These are phyloP conservation scores for Choreutis nemorana DNA, from an alignment of 2,888 invertebrate species.

Conservation along the genomic window DNA sequence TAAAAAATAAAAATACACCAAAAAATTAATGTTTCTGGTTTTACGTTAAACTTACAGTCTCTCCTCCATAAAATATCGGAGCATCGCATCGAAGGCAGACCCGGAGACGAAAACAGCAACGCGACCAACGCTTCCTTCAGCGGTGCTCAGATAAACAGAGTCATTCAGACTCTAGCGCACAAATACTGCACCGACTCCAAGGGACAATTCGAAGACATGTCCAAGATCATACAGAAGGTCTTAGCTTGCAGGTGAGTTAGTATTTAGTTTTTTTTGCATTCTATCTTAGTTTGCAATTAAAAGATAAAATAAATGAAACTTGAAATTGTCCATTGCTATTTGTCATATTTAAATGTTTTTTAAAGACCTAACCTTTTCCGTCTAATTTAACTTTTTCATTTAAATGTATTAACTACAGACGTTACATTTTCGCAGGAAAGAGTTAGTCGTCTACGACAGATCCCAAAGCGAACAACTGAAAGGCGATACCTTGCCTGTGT, in stretches of 20 bases:
- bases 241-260: slow-evolving; percentile 77
- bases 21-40: neutral
- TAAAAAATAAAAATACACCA: too few relatives aligned
- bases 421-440: slow-evolving; percentile 60
- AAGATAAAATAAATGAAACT: slow-evolving; percentile 1
- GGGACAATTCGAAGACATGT: slow-evolving; percentile 93
- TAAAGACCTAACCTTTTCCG: too few relatives aligned
- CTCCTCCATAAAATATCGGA: slow-evolving; percentile 88
- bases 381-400: too few relatives aligned
- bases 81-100: slow-evolving; percentile 77
- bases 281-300: neutral
- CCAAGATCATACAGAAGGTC: slow-evolving; percentile 88
- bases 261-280: neutral
- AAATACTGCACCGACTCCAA: slow-evolving; percentile 96
- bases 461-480: slow-evolving; percentile 74
- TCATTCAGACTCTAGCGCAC: slow-evolving; percentile 93
- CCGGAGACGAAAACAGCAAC: slow-evolving; percentile 58
- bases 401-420: too few relatives aligned
- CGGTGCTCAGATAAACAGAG: slow-evolving; percentile 84
- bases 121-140: slow-evolving; percentile 59
- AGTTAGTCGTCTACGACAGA: slow-evolving; percentile 90
- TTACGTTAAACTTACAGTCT: too few relatives aligned
- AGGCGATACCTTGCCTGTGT: slow-evolving; percentile 49
- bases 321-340: too few relatives aligned
- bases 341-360: too few relatives aligned